Base-by-base conservation (phyloP, 2,888 invertebrate species). In the Sarcophaga carnaria region DNA sequence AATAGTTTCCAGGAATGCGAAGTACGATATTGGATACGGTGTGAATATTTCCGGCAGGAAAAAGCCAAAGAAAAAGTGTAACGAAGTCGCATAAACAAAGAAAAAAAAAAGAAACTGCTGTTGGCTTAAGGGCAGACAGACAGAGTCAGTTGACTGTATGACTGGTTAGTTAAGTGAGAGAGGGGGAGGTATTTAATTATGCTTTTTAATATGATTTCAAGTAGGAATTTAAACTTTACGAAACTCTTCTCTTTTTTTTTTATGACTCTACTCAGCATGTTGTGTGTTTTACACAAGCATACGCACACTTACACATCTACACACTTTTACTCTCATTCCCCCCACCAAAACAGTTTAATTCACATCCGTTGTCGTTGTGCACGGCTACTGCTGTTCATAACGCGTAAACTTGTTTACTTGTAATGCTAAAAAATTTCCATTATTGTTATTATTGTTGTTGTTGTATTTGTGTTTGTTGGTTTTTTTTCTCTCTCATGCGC, bases 401-500 rank as follows among this genome's bases (percentile, higher is more conserved):
- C 77, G 86, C 86, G 70, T 80, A 83, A 83, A 86, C 76, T 84
- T 87, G 83, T 82, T 87, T 80, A 80, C 82, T 82, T 82, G 85
- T 76, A 85, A 80, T 6, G 79, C 79, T 82, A 82, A 84, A 83
- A 86, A 70, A 70, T 80, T 54, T n/a, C n/a, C 25, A 14, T 47
- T 64, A 63, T 66, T 82, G 82, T 76, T 45, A 14, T 47, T 70
- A 63, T 64, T 82, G 76, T 76, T 54, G 54, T 54, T 14, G 17
- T 54, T 14, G 12, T 54, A 12, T 49, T 49, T 54, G 4, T 17
- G 11, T 49, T 76, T 54, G 54, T 45, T 81, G 54, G n/a, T 70
- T 49, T 81, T 37, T 67, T 66, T 47, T 75, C 71, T 60, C 63
- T 67, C 75, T 83, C 37, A 37, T 37, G 54, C 54, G 17, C 17